These are phyloP conservation scores for Chionodraco myersi DNA, from an alignment of 2,113 vertebrate genomes.

Conservation along the genomic window DNA sequence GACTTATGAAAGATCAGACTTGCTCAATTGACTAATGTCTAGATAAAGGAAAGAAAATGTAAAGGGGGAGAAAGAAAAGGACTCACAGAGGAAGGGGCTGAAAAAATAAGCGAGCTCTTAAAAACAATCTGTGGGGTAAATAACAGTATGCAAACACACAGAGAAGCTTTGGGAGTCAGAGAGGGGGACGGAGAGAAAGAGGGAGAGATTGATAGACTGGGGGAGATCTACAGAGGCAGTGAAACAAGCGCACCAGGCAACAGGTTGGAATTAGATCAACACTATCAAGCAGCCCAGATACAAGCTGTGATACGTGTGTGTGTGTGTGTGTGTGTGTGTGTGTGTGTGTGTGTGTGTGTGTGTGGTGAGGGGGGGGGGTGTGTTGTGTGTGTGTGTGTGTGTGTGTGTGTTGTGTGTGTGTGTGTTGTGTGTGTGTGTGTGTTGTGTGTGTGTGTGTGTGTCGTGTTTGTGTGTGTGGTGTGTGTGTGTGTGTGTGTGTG, in stretches of 20 bases:
- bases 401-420: constrained; percentile 35
- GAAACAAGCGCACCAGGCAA: constrained; percentile 72
- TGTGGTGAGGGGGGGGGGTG: no score
- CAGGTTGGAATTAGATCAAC: constrained; percentile 80
- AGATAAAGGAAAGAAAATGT: not conserved
- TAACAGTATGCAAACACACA: constrained; percentile 35
- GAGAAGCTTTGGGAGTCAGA: constrained; percentile 37
- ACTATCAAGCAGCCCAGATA: constrained; percentile 81
- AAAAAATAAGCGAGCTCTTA: constrained; percentile 26
- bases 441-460: constrained; percentile 34
- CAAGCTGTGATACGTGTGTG: constrained; percentile 75
- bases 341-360: constrained; percentile 30
- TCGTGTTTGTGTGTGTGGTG: constrained; percentile 30
- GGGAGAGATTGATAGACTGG: constrained; percentile 57
- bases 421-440: constrained; percentile 46
- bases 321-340: constrained; percentile 45
- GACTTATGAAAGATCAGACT: not conserved
- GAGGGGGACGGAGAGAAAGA: constrained; percentile 24
- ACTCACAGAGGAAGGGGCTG: constrained; percentile 78
- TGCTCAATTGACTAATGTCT: not conserved
- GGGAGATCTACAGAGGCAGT: constrained; percentile 57
- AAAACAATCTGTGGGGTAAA: not conserved
- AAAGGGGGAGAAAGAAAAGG: not conserved
- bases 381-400: constrained; percentile 23
- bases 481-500: constrained; percentile 40